Conservation (phyloP, 2,888 invertebrate species). For the Pomacea canaliculata region DNA sequence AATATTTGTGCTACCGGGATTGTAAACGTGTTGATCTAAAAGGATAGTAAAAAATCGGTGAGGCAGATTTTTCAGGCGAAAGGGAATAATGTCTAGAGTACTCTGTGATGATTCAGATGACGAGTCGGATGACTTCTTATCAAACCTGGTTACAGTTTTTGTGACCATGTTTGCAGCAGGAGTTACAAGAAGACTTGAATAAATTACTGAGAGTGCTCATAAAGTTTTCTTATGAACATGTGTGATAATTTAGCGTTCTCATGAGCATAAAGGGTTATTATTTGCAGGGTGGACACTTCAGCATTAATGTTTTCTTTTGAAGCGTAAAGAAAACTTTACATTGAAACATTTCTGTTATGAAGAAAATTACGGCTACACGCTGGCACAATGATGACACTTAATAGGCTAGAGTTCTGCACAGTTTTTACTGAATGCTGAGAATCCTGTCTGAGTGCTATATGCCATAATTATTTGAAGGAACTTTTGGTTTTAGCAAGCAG, state of each 20-base stretch:
- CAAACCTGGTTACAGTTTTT: background rate
- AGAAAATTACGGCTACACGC: background rate
- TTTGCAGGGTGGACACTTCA: too few relatives aligned
- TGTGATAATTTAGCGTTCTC: too few relatives aligned
- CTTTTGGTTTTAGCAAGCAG: too few relatives aligned
- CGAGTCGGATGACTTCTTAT: background rate
- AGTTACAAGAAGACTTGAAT: background rate
- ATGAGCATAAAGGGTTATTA: too few relatives aligned
- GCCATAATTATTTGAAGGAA: too few relatives aligned
- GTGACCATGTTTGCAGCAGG: background rate
- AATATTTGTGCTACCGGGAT: background rate
- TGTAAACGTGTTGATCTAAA: background rate
- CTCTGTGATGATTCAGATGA: background rate
- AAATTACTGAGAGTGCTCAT: background rate
- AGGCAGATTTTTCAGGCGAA: too few relatives aligned
- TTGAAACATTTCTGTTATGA: too few relatives aligned
- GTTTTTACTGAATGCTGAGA: slow-evolving; percentile 1
- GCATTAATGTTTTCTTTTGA: too few relatives aligned
- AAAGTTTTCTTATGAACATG: background rate
- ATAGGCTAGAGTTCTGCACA: slow-evolving; percentile 9
- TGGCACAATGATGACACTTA: slow-evolving; percentile 7
- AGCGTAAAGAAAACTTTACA: too few relatives aligned
- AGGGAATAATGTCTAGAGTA: background rate
- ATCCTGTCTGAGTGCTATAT: background rate
- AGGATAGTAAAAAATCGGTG: background rate